Percentiles rank a stretch among this genome's conserved stretches.
phyloP scores from a whole-genome alignment of 2,797 vertebrate species.

The Cetoscarus ocellatus region DNA sequence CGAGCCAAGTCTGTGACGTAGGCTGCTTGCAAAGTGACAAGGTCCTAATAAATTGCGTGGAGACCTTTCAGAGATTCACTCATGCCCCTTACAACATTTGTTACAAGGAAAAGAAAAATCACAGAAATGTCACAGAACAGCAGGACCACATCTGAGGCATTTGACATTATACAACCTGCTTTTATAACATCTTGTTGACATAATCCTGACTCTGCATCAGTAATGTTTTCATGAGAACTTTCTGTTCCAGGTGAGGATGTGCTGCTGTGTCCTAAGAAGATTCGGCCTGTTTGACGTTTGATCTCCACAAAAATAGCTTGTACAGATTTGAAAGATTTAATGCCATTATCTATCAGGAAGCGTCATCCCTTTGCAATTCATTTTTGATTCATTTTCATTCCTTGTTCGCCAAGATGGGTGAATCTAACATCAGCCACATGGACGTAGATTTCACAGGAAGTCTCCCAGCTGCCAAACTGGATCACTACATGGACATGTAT shows the following conservation, averaged over 20 bases:
- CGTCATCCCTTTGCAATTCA: background rate
- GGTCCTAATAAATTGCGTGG: constrained; percentile 28
- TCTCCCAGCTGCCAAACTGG: constrained; percentile 26
- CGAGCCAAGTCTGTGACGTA: constrained; percentile 1
- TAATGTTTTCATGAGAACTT: constrained; percentile 38
- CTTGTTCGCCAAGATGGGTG: constrained; percentile 62
- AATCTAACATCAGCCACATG: constrained; percentile 73
- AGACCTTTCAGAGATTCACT: constrained; percentile 2
- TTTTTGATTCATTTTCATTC: background rate
- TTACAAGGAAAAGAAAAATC: constrained; percentile 2
- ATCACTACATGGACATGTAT: constrained; percentile 83
- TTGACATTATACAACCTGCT: constrained; percentile 21
- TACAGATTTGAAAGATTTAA: background rate
- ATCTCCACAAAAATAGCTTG: background rate
- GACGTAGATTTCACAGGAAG: constrained; percentile 44
- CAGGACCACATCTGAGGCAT: background rate
- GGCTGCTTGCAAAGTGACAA: constrained; percentile 23
- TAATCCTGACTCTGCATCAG: constrained; percentile 17
- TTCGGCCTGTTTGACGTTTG: background rate
- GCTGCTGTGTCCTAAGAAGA: constrained; percentile 32
- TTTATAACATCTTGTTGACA: constrained; percentile 9
- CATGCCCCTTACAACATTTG: constrained; percentile 10
- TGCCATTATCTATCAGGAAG: constrained; percentile 9
- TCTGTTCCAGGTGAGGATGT: constrained; percentile 67
- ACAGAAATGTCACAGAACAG: constrained; percentile 30